Evolutionary conservation across 2,797 vertebrate species (phyloP).

Genomic region (Phalloptychus januarius): DNA sequence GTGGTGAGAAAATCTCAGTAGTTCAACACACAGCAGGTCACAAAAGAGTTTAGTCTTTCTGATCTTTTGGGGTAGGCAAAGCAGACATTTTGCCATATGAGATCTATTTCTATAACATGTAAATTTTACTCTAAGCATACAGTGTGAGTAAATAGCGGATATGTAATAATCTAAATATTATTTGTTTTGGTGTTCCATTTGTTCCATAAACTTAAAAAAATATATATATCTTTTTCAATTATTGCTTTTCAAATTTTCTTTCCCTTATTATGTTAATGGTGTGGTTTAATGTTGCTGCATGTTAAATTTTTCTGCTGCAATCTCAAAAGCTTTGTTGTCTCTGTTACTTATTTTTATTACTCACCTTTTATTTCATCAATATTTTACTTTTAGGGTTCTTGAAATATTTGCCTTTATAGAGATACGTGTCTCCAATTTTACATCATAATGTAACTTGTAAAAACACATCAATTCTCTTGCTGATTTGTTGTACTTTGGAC

Average conservation of each 20-base stretch:
- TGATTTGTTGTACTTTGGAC: background rate
- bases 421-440: background rate
- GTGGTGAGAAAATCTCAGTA: background rate
- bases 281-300: background rate
- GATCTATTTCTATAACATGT: background rate
- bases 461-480: background rate
- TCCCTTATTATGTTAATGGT: background rate
- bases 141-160: background rate
- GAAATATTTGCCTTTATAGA: background rate
- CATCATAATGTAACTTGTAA: background rate
- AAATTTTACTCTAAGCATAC: background rate
- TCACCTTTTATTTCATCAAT: background rate
- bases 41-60: background rate
- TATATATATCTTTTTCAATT: background rate
- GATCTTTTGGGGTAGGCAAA: background rate
- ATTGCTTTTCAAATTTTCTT: background rate
- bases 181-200: background rate
- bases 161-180: background rate
- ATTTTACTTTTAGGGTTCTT: background rate
- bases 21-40: background rate
- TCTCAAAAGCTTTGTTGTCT: background rate
- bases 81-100: background rate
- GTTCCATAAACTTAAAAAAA: background rate
- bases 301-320: background rate
- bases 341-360: background rate